Percentiles rank a stretch among this genome's conserved stretches.
These are phyloP conservation scores for Sussaba pulchella DNA, from an alignment of 2,888 invertebrate genomes.

Conservation along the genomic window DNA sequence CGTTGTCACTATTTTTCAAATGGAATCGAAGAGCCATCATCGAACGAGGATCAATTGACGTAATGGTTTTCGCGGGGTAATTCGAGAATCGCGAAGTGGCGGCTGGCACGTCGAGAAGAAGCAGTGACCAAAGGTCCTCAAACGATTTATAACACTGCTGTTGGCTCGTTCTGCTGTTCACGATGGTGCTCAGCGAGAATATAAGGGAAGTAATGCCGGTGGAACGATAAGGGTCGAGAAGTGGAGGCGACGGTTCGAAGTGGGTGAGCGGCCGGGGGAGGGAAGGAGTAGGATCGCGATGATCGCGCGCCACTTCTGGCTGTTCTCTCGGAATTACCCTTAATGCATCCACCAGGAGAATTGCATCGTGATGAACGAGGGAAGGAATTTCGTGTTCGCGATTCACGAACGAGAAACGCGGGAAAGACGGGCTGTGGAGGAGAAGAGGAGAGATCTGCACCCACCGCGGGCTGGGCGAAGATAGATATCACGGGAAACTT, in stretches of 20 bases:
- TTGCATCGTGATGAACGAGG: constrained; percentile 71
- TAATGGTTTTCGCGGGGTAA: constrained; percentile 71
- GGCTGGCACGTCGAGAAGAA: constrained; percentile 30
- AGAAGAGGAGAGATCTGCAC: constrained; percentile 30
- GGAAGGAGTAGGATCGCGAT: constrained; percentile 49
- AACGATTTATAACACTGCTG: constrained; percentile 68
- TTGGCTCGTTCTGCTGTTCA: constrained; percentile 54
- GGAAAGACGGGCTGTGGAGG: too few species aligned
- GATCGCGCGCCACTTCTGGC: constrained; percentile 63
- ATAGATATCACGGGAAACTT: constrained; percentile 67
- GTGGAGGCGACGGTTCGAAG: neutral
- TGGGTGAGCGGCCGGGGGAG: constrained; percentile 7
- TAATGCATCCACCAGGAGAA: constrained; percentile 70
- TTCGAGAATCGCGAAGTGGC: constrained; percentile 59
- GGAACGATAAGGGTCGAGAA: constrained; percentile 4
- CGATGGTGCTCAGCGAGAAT: constrained; percentile 44
- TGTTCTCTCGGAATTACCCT: constrained; percentile 68
- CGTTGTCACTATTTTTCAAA: constrained; percentile 57
- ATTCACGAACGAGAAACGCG: constrained; percentile 59
- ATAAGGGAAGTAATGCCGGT: constrained; percentile 42
- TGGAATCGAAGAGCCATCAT: constrained; percentile 70
- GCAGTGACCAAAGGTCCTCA: constrained; percentile 56
- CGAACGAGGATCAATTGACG: constrained; percentile 71
- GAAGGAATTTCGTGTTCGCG: constrained; percentile 69
- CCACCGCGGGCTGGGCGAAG: constrained; percentile 31